Evolutionary conservation across 2,888 invertebrate species (phyloP), one percentile per base, ranked within the genome.

Genomic region (Creontiades dilutus): DNA sequence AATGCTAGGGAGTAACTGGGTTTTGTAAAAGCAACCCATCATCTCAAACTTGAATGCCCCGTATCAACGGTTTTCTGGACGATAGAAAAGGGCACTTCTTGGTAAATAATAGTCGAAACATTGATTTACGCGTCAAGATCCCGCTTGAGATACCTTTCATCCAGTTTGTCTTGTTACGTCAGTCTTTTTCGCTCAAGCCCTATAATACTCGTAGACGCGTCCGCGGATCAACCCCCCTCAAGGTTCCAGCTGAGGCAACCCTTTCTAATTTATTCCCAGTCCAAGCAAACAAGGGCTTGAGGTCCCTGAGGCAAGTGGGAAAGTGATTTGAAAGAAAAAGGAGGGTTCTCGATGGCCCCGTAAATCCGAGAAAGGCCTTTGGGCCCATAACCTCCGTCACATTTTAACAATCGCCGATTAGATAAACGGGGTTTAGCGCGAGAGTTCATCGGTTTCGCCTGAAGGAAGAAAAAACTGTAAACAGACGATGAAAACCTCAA

Each of bases 211-310:
- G 23, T 68, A 68, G 68, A 68, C 68, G 68, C n/a, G 68, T 68
- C 68, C n/a, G 27, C 68, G 23, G 68, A 68, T 78, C 78, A 37
- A 78, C 78, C 78, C 78, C 37, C 37, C 37, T n/a, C 78, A 14
- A 78, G 19, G 78, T 78, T 47, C 19, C 46, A 19, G 78, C 47
- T 19, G 46, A 14, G 19, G 19, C n/a, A 37, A 37, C 85, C 85
- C 85, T 37, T 85, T 85, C 85, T 85, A 85, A 85, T 85, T 85
- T 85, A 85, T 85, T 85, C 85, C 37, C 85, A 57, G 16, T 23
- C 57, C 57, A 9, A 55, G 61, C 28, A 85, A 46, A 78, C 78
- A 78, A 78, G 78, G 78, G 78, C 78, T 68, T 5, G 27, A 23
- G 27, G 23, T 27, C 68, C 78, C 78, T 7, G 46, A 78, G 78